A percentile compares a stretch with the other conserved stretches of the same genome.
Evolutionary conservation across 2,113 vertebrate genomes (phyloP).

Genomic region (Alexandromys fortis): DNA sequence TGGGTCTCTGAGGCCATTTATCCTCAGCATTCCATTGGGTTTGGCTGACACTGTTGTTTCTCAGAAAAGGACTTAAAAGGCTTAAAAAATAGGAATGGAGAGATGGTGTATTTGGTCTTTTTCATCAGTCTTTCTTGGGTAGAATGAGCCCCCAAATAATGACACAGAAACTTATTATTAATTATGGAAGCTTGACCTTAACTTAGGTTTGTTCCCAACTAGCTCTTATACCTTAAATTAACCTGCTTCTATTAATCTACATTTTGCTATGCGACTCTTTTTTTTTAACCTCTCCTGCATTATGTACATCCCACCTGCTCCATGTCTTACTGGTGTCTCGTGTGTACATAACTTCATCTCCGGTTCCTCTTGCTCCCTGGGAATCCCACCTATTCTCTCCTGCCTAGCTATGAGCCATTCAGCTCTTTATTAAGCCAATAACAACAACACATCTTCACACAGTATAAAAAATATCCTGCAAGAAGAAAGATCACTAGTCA

Average conservation of each 20-base stretch:
- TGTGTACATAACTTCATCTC: not conserved
- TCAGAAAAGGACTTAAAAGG: not conserved
- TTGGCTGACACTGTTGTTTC: not conserved
- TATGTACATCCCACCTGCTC: not conserved
- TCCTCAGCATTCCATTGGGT: not conserved
- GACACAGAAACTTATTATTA: not conserved
- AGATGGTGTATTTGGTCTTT: not conserved
- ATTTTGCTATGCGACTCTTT: not conserved
- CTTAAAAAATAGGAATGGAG: not conserved
- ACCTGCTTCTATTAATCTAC: not conserved
- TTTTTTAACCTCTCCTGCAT: not conserved
- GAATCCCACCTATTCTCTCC: not conserved
- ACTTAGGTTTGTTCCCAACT: not conserved
- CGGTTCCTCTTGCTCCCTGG: not conserved
- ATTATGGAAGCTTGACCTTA: not conserved
- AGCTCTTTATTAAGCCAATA: not conserved
- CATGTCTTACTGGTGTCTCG: not conserved
- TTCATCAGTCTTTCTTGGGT: not conserved
- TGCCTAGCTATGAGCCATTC: not conserved
- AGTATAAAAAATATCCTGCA: not conserved
- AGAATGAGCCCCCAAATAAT: not conserved
- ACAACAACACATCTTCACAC: not conserved
- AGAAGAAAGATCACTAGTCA: not conserved
- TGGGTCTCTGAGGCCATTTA: not conserved
- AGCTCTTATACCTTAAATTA: not conserved